Evolutionary conservation across 2,797 vertebrate species (phyloP).

Genomic region (Helostoma temminkii): DNA sequence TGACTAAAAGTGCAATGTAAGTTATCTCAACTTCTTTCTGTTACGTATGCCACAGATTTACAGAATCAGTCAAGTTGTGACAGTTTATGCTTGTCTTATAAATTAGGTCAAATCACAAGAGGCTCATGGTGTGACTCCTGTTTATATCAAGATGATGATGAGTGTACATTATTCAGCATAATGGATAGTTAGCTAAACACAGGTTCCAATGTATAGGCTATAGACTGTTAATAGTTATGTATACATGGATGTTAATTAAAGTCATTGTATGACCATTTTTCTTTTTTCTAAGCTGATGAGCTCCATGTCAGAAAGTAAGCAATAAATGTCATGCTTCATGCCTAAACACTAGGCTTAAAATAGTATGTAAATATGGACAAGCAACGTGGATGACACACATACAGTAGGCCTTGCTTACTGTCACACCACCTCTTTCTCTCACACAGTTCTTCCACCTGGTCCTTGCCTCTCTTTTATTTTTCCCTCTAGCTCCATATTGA

Average conservation of each 20-base stretch:
- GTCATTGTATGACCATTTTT: no score
- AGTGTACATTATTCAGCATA: conserved; percentile 10
- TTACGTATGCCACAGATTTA: no score
- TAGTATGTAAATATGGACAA: no score
- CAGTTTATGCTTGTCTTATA: neutral
- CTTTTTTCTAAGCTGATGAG: no score
- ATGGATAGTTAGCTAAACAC: neutral
- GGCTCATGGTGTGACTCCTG: conserved; percentile 14
- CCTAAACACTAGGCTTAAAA: no score
- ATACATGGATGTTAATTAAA: neutral
- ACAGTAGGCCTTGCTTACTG: neutral
- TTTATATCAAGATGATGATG: conserved; percentile 4
- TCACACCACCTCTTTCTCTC: conserved; percentile 1
- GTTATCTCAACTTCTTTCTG: no score
- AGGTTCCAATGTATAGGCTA: conserved; percentile 9
- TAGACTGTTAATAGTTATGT: conserved; percentile 20
- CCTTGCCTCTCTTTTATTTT: neutral
- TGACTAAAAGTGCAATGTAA: no score
- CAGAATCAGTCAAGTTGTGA: no score
- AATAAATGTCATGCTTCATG: conserved; percentile 12
- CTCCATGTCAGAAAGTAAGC: no score
- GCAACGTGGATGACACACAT: conserved; percentile 18
- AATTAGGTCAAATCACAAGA: neutral
- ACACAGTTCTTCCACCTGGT: neutral
- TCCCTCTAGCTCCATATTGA: conserved; percentile 1